phyloP scores from a whole-genome alignment of 1,140 invertebrate species.

The Magallana ariakensis region DNA sequence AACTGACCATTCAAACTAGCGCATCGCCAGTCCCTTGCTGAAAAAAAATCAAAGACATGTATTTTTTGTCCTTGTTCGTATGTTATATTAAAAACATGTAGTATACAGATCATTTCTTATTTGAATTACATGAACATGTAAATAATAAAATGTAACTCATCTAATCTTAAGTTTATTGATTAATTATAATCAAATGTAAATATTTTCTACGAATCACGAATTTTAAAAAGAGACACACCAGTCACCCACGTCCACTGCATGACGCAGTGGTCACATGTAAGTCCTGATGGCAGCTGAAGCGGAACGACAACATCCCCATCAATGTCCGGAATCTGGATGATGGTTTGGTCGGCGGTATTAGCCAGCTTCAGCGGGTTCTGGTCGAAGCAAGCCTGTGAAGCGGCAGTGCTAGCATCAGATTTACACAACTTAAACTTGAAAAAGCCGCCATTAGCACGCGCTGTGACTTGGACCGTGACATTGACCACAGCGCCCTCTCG shows the following conservation, averaged over 20 bases:
- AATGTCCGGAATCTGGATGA: slow-evolving; percentile 29
- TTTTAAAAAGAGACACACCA: not conserved
- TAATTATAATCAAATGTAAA: no score
- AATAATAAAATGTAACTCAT: no score
- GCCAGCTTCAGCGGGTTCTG: slow-evolving; percentile 24
- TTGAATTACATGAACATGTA: no score
- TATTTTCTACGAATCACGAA: no score
- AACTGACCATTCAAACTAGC: slow-evolving; percentile 29
- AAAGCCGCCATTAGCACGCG: slow-evolving; percentile 30
- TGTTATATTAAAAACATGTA: no score
- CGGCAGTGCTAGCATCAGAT: not conserved
- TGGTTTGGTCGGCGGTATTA: slow-evolving; percentile 28
- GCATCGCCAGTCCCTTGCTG: slow-evolving; percentile 49
- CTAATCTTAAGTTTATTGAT: no score
- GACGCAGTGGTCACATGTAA: slow-evolving; percentile 27
- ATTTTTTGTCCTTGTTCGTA: not conserved
- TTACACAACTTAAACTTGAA: slow-evolving; percentile 37
- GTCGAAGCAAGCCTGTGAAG: slow-evolving; percentile 21
- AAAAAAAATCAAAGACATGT: not conserved
- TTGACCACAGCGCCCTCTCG: slow-evolving; percentile 13
- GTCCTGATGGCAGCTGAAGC: slow-evolving; percentile 28
- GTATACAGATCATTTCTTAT: no score
- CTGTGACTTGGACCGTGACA: slow-evolving; percentile 32
- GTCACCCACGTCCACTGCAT: slow-evolving; percentile 36
- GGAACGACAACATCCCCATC: slow-evolving; percentile 35